phyloP scores from a whole-genome alignment of 2,797 vertebrate genomes.

The Malurus splendens region DNA sequence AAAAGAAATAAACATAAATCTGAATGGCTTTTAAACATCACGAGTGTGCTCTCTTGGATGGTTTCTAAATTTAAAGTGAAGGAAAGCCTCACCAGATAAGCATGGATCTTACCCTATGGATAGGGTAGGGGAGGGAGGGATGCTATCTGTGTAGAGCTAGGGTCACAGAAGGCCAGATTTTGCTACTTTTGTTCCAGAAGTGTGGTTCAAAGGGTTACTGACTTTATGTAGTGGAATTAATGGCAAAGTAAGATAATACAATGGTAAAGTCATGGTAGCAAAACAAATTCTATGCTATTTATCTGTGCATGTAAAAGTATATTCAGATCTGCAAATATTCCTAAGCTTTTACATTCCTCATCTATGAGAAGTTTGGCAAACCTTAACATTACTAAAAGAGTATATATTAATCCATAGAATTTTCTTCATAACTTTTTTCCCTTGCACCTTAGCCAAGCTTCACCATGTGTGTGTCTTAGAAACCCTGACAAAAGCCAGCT shows the following conservation, averaged over 20 bases:
- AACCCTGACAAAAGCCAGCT: constrained; percentile 54
- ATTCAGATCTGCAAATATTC: not conserved
- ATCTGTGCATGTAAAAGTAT: not conserved
- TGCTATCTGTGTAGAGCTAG: not conserved
- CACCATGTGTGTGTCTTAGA: constrained; percentile 18
- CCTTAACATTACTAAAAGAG: not conserved
- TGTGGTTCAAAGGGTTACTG: not conserved
- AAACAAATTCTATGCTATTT: not conserved
- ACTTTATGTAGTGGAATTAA: not conserved
- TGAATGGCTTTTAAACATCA: not conserved
- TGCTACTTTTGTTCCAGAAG: not conserved
- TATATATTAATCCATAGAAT: constrained; percentile 28
- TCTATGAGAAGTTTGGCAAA: constrained; percentile 11
- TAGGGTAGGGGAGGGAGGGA: not conserved
- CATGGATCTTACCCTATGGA: not conserved
- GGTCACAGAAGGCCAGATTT: not conserved
- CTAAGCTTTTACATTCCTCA: constrained; percentile 27
- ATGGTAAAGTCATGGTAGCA: not conserved
- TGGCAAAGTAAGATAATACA: not conserved
- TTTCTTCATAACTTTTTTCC: not conserved
- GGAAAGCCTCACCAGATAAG: not conserved
- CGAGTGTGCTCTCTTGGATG: accelerated
- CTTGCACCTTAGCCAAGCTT: constrained; percentile 9
- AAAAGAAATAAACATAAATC: not conserved
- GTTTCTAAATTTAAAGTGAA: not conserved